phyloP scores from a whole-genome alignment of 2,888 invertebrate genomes.

The Polyploca ridens region DNA sequence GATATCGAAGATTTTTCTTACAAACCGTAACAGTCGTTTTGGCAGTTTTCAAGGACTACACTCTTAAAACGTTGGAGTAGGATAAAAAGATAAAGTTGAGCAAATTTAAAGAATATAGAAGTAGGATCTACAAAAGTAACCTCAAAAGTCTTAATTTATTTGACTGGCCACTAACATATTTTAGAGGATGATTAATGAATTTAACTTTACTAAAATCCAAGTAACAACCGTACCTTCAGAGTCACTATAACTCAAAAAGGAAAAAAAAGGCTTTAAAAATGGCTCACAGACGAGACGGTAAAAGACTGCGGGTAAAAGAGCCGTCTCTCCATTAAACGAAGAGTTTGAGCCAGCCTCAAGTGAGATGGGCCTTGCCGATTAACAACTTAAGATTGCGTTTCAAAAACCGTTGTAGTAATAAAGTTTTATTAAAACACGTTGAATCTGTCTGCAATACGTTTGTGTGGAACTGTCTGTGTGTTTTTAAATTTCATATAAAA shows the following conservation, averaged over 20 bases:
- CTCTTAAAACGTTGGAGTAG: too few species aligned
- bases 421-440: not conserved
- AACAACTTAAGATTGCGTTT: constrained; percentile 51
- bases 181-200: not conserved
- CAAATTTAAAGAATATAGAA: too few species aligned
- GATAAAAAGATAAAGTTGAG: too few species aligned
- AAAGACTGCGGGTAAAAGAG: constrained; percentile 45
- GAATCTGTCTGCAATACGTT: not conserved
- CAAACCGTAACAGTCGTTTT: too few species aligned
- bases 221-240: constrained; percentile 1
- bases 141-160: too few species aligned
- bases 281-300: constrained; percentile 16
- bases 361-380: constrained; percentile 51
- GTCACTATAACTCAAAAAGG: not conserved
- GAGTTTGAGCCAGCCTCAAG: constrained; percentile 34
- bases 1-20: too few species aligned
- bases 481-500: too few species aligned
- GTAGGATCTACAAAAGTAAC: too few species aligned
- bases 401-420: not conserved
- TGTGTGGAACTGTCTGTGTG: not conserved
- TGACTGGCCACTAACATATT: too few species aligned
- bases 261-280: not conserved
- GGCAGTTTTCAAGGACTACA: too few species aligned
- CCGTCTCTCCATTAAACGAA: constrained; percentile 56
- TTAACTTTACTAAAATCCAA: not conserved